Conservation (phyloP, 2,113 vertebrate genomes). For the Saimiri boliviensis region DNA sequence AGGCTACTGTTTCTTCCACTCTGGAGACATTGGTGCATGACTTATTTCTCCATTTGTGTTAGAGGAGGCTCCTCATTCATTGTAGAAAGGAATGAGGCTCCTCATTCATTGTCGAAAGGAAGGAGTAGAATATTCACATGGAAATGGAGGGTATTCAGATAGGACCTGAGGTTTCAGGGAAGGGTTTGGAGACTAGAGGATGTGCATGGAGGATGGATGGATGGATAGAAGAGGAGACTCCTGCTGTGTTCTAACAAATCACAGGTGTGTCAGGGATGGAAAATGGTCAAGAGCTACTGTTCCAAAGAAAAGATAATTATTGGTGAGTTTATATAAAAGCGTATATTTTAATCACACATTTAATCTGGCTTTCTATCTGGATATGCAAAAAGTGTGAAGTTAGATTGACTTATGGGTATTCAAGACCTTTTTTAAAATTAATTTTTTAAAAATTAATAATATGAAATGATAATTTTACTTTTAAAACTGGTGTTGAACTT, state of each 20-base stretch:
- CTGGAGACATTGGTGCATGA: neutral
- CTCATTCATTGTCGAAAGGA: neutral
- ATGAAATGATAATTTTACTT: neutral
- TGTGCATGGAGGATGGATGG: neutral
- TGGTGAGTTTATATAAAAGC: conserved; percentile 14
- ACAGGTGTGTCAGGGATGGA: neutral
- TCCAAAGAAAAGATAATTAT: conserved; percentile 38
- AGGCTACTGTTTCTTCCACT: neutral
- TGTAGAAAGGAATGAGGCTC: neutral
- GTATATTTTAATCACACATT: conserved; percentile 45
- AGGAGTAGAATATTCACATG: neutral
- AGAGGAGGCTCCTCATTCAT: neutral
- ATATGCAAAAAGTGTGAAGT: conserved; percentile 41
- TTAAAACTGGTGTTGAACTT: neutral
- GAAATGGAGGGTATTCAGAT: neutral
- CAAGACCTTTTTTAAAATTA: neutral
- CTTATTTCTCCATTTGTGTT: neutral
- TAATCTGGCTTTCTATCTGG: conserved; percentile 1
- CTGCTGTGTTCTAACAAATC: neutral
- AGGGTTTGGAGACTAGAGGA: neutral
- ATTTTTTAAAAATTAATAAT: conserved; percentile 38
- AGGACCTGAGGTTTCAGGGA: neutral
- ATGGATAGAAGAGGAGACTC: neutral
- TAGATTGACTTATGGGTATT: neutral
- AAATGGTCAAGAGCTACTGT: neutral